These are phyloP conservation scores for Pluvianellus socialis DNA, from an alignment of 2,113 vertebrate species.

Conservation along the genomic window DNA sequence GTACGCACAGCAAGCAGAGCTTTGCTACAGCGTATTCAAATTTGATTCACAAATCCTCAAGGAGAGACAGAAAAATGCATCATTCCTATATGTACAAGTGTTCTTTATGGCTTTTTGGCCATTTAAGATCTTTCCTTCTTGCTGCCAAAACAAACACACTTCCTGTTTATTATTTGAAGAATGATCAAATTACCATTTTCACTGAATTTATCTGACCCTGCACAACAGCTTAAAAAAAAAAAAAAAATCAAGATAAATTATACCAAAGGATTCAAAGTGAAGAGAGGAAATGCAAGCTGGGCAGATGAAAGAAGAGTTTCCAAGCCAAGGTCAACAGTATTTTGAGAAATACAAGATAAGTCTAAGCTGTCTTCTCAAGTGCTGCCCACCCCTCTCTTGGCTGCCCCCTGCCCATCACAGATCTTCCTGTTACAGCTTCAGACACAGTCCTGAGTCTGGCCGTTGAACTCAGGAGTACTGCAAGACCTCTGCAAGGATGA, in stretches of 20 bases:
- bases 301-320: not conserved
- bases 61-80: not conserved
- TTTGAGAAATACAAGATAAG: not conserved
- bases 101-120: not conserved
- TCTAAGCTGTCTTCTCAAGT: not conserved
- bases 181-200: not conserved
- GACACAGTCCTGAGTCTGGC: not conserved
- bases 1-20: not conserved
- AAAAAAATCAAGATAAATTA: not conserved
- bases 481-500: not conserved
- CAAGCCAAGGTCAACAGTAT: not conserved
- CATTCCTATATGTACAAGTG: not conserved
- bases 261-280: not conserved
- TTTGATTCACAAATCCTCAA: not conserved
- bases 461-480: not conserved
- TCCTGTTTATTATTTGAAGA: not conserved
- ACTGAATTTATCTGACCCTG: not conserved
- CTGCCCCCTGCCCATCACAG: not conserved
- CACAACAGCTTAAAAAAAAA: not conserved
- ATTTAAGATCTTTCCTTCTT: not conserved
- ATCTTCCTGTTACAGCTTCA: not conserved
- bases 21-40: not conserved
- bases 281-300: not conserved
- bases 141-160: not conserved
- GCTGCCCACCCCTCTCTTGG: not conserved